Evolutionary conservation across 2,888 invertebrate species (phyloP).

Genomic region (Eueremaeus valkanovi): DNA sequence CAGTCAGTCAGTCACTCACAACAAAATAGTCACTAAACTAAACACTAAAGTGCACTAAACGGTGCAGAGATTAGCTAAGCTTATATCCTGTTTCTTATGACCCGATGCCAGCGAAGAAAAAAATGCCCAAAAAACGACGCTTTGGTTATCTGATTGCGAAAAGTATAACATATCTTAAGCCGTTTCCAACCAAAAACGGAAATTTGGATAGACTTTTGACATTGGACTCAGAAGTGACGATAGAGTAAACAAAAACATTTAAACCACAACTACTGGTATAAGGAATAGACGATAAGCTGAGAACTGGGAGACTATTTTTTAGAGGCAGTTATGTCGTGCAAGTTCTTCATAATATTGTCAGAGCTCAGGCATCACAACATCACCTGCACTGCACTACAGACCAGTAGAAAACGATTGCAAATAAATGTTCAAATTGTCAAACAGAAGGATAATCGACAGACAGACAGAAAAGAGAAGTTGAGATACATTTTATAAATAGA

Average conservation of each 20-base stretch:
- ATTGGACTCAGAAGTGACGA: background rate
- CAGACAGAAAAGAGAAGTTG: background rate
- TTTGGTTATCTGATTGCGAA: slow-evolving; percentile 17
- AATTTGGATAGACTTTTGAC: slow-evolving; percentile 26
- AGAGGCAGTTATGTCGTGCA: background rate
- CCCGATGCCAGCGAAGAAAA: slow-evolving; percentile 5
- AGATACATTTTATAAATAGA: background rate
- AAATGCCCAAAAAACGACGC: slow-evolving; percentile 5
- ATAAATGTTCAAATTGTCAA: background rate
- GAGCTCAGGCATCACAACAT: background rate
- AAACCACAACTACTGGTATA: background rate
- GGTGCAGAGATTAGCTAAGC: slow-evolving; percentile 13
- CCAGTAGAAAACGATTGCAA: too few relatives aligned
- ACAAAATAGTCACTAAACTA: slow-evolving; percentile 12
- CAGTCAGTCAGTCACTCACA: too few relatives aligned
- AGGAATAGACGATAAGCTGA: background rate
- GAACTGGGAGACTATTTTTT: background rate
- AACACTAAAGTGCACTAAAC: slow-evolving; percentile 8
- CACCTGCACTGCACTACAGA: background rate
- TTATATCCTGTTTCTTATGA: slow-evolving; percentile 26
- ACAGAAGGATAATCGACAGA: background rate
- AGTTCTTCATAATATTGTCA: background rate
- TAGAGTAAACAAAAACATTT: slow-evolving; percentile 12
- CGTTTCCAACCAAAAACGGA: slow-evolving; percentile 28
- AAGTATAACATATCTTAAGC: slow-evolving; percentile 30